Base-by-base conservation (phyloP, 2,797 vertebrate genomes). In the Columba guinea region DNA sequence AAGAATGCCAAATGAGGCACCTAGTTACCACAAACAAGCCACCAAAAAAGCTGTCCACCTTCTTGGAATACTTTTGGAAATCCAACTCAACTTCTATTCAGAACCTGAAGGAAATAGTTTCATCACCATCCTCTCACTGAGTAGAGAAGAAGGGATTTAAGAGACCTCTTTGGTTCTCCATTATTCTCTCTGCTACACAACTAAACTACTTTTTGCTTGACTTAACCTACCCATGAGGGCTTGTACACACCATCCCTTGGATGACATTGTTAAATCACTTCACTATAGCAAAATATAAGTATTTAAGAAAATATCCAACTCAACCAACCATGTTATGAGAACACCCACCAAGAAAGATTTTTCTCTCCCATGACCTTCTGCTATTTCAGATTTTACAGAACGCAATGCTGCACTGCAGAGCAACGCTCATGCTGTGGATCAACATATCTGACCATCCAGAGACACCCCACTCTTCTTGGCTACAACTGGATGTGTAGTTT, bases 1-100 rank as follows among this genome's bases (percentile, higher is more conserved):
- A 87, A 76, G 44, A 79, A 67, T 58, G 73, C 27, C 68, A 79
- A 84, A 80, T 20, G 16, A 93, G 28, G 39, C 74, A 80, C 20
- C 24, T 48, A 52, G 27, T 71, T 77, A 53, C 74, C 68, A 93
- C 34, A 41, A 91, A 1, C 35, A 82, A 86, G 34, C 32, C 62
- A 84, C 39, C 12, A 6, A 67, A 93, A 87, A 92, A 87, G 49
- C 37, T 51, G 27, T 35, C 51, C 60, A 83, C 9, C 53, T 77
- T 87, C 68, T 51, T 75, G 53, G 37, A 84, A 68, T 94, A 88
- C 84, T 95, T 84, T 84, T 69, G 58, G 77, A 89, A 95, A 84
- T 83, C 52, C 24, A 90, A 62, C 32, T 84, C 76, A 95, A 16
- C 49, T 62, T 82, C 60, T 79, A 78, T 89, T 91, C 62, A 86